phyloP scores from a whole-genome alignment of 2,888 invertebrate species.

The Parnassius smintheus region DNA sequence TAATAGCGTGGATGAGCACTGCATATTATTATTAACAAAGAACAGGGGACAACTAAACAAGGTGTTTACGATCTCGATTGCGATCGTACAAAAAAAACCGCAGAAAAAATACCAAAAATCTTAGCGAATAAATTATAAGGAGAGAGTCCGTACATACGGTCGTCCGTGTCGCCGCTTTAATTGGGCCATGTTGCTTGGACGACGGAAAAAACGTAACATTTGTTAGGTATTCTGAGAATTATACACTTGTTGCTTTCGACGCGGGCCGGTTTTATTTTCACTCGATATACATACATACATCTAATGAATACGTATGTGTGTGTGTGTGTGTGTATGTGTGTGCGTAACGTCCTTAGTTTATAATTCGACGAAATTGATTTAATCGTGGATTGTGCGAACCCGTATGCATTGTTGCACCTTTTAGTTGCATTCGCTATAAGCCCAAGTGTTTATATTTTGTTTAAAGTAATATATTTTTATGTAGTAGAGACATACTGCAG shows the following conservation, averaged over 20 bases:
- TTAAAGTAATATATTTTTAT: too few species aligned
- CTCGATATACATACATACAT: conserved; percentile 35
- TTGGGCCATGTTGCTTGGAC: conserved; percentile 73
- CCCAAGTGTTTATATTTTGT: not conserved
- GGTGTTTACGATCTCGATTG: conserved; percentile 77
- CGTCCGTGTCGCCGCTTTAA: conserved; percentile 64
- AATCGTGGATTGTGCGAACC: conserved; percentile 22
- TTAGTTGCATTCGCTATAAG: conserved; percentile 3
- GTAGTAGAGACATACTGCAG: too few species aligned
- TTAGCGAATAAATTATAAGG: conserved; percentile 77
- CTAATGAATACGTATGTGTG: conserved; percentile 34
- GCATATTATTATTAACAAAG: conserved; percentile 57
- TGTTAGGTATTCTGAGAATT: conserved; percentile 79
- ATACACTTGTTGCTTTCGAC: conserved; percentile 67
- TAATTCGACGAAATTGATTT: conserved; percentile 25
- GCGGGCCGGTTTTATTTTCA: conserved; percentile 41
- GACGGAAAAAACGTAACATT: conserved; percentile 75
- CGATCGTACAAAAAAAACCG: conserved; percentile 65
- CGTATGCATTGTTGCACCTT: conserved; percentile 15
- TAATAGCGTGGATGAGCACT: conserved; percentile 38
- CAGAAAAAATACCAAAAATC: conserved; percentile 62
- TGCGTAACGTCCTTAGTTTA: conserved; percentile 15
- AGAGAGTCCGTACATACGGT: conserved; percentile 40
- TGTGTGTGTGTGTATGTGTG: conserved; percentile 42
- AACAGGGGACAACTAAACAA: conserved; percentile 64